phyloP scores from a whole-genome alignment of 2,888 invertebrate species.

The Drosophila putrida region DNA sequence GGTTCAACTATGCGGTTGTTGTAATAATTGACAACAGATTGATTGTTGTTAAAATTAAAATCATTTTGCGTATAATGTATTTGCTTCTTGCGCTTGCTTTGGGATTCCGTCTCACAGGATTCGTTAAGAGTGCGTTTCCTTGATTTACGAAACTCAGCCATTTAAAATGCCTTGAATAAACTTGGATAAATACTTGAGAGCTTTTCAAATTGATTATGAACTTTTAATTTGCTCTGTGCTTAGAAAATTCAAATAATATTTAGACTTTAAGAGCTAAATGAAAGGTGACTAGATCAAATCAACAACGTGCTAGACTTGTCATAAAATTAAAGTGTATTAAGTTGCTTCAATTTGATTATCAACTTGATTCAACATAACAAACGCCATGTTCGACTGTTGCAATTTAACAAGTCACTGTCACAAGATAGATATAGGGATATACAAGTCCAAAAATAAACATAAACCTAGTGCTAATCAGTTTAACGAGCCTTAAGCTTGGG shows the following conservation, averaged over 20 bases:
- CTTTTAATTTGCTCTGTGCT: background rate
- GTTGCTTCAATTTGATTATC: background rate
- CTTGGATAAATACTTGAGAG: background rate
- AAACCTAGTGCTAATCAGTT: slow-evolving; percentile 14
- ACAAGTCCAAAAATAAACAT: slow-evolving; percentile 2
- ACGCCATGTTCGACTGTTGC: background rate
- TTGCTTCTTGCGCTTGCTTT: background rate
- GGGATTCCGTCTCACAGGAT: background rate
- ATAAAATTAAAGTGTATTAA: background rate
- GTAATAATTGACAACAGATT: background rate
- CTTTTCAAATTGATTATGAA: background rate
- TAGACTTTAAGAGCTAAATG: background rate
- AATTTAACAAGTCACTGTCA: slow-evolving; percentile 13
- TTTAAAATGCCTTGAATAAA: background rate
- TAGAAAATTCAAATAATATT: background rate
- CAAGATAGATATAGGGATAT: slow-evolving; percentile 3
- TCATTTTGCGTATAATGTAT: background rate
- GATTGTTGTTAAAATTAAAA: background rate
- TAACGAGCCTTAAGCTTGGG: slow-evolving; percentile 1
- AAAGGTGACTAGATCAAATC: background rate
- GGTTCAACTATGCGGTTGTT: background rate
- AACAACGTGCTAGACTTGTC: background rate
- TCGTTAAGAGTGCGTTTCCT: background rate
- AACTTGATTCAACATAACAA: background rate
- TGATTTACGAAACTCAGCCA: background rate